Percentiles rank a stretch among this genome's conserved stretches.
phyloP scores from a whole-genome alignment of 2,888 invertebrate species.

The Drosophila nr. perissopoda region DNA sequence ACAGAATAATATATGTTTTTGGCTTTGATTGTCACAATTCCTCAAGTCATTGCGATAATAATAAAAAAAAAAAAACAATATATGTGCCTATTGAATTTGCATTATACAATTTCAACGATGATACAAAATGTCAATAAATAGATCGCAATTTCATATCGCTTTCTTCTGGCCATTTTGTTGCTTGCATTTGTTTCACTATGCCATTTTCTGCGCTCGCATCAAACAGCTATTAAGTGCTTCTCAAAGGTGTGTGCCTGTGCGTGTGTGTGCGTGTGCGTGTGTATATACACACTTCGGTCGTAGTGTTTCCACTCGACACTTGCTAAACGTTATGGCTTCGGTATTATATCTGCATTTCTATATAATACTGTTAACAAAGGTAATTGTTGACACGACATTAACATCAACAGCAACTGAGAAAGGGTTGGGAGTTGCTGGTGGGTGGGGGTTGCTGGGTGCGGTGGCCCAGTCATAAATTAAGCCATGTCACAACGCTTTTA shows the following conservation, averaged over 20 bases:
- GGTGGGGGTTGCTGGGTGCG: not conserved
- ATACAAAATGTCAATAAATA: too few species aligned
- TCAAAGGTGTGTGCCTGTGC: not conserved
- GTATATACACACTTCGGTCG: not conserved
- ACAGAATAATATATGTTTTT: conserved; percentile 23
- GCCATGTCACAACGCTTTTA: conserved; percentile 61
- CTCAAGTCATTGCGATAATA: conserved; percentile 29
- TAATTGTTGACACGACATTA: conserved; percentile 75
- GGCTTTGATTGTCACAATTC: conserved; percentile 20
- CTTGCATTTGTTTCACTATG: not conserved
- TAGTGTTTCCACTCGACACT: not conserved
- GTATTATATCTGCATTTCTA: conserved; percentile 60
- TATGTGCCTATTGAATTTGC: conserved; percentile 20
- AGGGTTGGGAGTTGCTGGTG: not conserved
- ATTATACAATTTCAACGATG: conserved; percentile 25
- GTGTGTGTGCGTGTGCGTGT: conserved; percentile 12
- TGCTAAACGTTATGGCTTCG: conserved; percentile 30
- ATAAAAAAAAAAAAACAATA: not conserved
- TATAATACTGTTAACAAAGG: conserved; percentile 60
- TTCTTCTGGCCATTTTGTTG: conserved; percentile 9
- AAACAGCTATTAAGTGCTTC: not conserved
- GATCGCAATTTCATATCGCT: not conserved
- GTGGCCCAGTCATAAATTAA: conserved; percentile 65
- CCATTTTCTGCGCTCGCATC: conserved; percentile 5
- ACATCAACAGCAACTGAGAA: conserved; percentile 17